phyloP scores from a whole-genome alignment of 1,140 invertebrate genomes.

The Streblospio benedicti region DNA sequence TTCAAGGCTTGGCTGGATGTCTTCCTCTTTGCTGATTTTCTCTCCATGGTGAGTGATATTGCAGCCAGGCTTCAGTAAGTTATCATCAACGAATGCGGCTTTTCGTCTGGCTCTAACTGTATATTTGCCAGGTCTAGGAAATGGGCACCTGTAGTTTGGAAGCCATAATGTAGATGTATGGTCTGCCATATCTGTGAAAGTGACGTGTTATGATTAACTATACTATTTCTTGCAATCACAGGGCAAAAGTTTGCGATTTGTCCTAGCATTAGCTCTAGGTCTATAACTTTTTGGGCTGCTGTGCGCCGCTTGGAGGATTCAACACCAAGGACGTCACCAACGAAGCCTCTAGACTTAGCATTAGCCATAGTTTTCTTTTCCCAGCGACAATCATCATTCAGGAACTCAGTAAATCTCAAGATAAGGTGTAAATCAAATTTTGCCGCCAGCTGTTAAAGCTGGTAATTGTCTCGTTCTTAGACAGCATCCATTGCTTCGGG shows the following conservation, averaged over 20 bases:
- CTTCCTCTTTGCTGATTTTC: slow-evolving; percentile 17
- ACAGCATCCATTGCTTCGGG: too few species aligned
- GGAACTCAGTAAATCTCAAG: too few species aligned
- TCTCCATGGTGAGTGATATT: slow-evolving; percentile 18
- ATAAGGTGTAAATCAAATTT: too few species aligned
- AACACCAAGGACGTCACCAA: background rate
- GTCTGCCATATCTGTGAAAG: slow-evolving; percentile 16
- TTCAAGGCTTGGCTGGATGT: slow-evolving; percentile 21
- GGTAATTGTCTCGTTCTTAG: too few species aligned
- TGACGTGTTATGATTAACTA: slow-evolving; percentile 22
- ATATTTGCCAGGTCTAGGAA: slow-evolving; percentile 15
- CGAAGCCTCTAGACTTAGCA: background rate
- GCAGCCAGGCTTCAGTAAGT: slow-evolving; percentile 6
- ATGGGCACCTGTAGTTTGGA: slow-evolving; percentile 6
- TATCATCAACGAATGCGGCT: slow-evolving; percentile 26
- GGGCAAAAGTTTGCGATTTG: slow-evolving; percentile 18
- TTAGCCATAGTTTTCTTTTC: too few species aligned
- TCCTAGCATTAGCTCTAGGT: slow-evolving; percentile 5
- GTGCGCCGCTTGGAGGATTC: background rate
- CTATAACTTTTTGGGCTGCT: slow-evolving; percentile 6
- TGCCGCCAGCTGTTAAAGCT: too few species aligned
- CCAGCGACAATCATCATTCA: too few species aligned
- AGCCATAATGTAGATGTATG: slow-evolving; percentile 9
- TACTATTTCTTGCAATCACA: slow-evolving; percentile 17
- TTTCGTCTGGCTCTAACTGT: slow-evolving; percentile 15